Base-by-base conservation (phyloP, 2,113 vertebrate species). In the Equus przewalskii region DNA sequence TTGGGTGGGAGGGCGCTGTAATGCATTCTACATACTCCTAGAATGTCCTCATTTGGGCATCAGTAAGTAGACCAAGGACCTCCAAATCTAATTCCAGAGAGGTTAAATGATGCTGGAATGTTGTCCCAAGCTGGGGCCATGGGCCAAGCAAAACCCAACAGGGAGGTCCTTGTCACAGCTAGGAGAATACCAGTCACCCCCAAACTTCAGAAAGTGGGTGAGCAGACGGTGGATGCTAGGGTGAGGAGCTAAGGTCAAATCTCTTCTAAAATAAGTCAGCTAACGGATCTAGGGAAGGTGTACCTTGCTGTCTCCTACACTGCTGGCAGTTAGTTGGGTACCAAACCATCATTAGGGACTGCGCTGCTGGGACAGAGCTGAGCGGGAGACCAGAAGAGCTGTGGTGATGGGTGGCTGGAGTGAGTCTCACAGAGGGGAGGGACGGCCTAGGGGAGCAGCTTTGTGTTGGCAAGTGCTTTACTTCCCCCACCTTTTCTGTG, bases 401-500 rank as follows among this genome's bases (percentile, higher is more conserved):
- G 0, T 0, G 11, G 15, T 0, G 49, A 41, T 15, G 1, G 0
- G 5, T 15, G n/a, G 14, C 54, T 8, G 44, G 67, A 16, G 16
- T 1, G 26, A 12, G 2, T 3, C 22, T 14, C 5, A 0, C 0
- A 1, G 14, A 4, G 33, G 26, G 9, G 0, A 10, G 41, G 7
- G 24, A 0, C 7, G 2, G 9, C 4, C 0, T 4, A 16, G 65
- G 86, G 14, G 16, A 10, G 2, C 13, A 1, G 58, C 73, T 70
- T 1, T 9, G 14, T 6, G 12, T 12, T 5, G 24, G 26, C 30
- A 14, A 44, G 28, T 3, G 5, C 85, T 33, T 16, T 33, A 19
- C 30, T 1, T 16, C 13, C 49, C 41, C 49, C 1, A 0, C 2
- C 67, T 70, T 41, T 33, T 18, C 58, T 41, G 21, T 24, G 33